These are phyloP conservation scores for Ophion ellenae DNA, from an alignment of 2,888 invertebrate genomes.

Conservation along the genomic window DNA sequence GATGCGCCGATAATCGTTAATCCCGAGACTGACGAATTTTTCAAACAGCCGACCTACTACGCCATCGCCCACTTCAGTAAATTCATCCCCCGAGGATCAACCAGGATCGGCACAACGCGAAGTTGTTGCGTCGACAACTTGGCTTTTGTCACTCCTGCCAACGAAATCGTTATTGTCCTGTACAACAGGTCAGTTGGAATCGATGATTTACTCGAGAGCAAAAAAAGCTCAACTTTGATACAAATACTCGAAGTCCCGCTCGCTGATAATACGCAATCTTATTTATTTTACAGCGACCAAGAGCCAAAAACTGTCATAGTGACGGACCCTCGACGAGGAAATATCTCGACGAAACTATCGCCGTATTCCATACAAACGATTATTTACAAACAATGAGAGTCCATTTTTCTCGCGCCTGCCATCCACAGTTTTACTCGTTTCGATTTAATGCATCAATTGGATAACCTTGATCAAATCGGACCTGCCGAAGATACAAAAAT, in stretches of 20 bases:
- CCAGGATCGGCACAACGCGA: conserved; percentile 79
- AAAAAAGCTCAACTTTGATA: not conserved
- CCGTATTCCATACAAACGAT: conserved; percentile 83
- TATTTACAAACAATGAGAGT: conserved; percentile 77
- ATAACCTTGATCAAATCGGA: not conserved
- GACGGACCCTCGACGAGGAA: conserved; percentile 81
- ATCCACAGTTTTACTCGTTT: not conserved
- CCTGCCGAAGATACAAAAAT: not conserved
- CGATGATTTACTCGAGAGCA: not conserved
- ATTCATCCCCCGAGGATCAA: conserved; percentile 88
- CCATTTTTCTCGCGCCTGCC: not conserved
- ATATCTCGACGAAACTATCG: conserved; percentile 79
- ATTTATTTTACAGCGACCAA: conserved; percentile 25
- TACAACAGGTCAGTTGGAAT: conserved; percentile 85
- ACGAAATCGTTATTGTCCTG: conserved; percentile 84
- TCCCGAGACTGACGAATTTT: conserved; percentile 88
- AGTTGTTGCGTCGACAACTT: conserved; percentile 81
- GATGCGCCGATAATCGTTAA: conserved; percentile 92
- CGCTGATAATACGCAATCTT: not conserved
- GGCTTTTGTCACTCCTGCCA: conserved; percentile 86
- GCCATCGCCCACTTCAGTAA: conserved; percentile 92
- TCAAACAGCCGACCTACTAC: conserved; percentile 96
- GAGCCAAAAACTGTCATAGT: conserved; percentile 76
- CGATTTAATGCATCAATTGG: not conserved
- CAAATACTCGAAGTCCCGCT: not conserved